Percentiles rank a stretch among this genome's conserved stretches.
phyloP scores from a whole-genome alignment of 1,140 invertebrate genomes.

The Araneus ventricosus region DNA sequence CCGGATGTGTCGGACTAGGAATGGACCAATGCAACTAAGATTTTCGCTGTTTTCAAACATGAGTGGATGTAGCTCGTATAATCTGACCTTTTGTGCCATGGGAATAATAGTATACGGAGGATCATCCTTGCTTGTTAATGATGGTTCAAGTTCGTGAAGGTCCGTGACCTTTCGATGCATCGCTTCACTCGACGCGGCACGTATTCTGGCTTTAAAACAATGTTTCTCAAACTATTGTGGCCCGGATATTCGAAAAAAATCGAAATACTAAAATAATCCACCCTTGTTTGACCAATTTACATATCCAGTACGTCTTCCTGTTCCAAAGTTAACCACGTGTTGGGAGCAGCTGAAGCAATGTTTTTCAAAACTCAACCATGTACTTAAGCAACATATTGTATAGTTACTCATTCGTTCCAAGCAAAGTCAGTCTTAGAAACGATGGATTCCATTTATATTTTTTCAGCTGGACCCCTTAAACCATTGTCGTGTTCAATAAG shows the following conservation, averaged over 20 bases:
- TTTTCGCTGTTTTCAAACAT: not conserved
- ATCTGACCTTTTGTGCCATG: slow-evolving; percentile 15
- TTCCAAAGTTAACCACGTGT: too few species aligned
- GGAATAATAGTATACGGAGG: not conserved
- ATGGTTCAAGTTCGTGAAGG: not conserved
- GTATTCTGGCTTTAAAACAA: not conserved
- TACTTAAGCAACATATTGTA: too few species aligned
- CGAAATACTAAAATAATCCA: not conserved
- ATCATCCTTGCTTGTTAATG: not conserved
- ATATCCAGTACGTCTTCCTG: too few species aligned
- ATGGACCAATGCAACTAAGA: not conserved
- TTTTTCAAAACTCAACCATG: too few species aligned
- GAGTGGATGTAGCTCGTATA: not conserved
- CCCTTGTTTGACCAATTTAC: too few species aligned
- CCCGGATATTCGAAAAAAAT: not conserved
- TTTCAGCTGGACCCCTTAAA: too few species aligned
- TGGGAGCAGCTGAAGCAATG: too few species aligned
- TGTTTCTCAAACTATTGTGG: not conserved
- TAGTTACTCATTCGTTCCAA: too few species aligned
- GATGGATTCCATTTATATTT: too few species aligned
- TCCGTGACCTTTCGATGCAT: not conserved
- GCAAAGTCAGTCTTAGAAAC: too few species aligned
- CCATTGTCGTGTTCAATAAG: too few species aligned
- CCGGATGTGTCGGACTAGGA: slow-evolving; percentile 17
- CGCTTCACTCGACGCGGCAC: not conserved